These are phyloP conservation scores for Ypsolopha sequella DNA, from an alignment of 2,888 invertebrate genomes.

Conservation along the genomic window DNA sequence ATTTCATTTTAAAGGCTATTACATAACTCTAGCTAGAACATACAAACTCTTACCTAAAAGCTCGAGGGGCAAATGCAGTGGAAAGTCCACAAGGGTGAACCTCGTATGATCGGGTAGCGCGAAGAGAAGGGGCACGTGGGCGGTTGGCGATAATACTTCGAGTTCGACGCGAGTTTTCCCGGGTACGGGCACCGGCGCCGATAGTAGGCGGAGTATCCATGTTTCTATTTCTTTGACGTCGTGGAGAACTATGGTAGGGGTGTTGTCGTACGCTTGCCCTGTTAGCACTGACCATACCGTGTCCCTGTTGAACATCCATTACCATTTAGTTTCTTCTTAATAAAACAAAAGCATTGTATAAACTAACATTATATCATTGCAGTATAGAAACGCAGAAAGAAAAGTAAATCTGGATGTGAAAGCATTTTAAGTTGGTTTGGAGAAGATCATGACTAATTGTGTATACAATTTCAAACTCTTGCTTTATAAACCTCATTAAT, in stretches of 20 bases:
- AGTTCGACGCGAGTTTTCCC: conserved; percentile 85
- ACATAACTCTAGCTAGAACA: not conserved
- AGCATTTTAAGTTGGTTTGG: too few relatives aligned
- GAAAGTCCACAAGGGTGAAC: conserved; percentile 97
- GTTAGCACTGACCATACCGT: conserved; percentile 97
- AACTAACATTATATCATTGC: too few relatives aligned
- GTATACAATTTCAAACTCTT: too few relatives aligned
- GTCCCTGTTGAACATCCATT: conserved; percentile 72
- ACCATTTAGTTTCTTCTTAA: too few relatives aligned
- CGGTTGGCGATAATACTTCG: conserved; percentile 89
- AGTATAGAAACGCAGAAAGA: too few relatives aligned
- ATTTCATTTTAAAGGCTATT: not conserved
- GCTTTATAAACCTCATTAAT: too few relatives aligned
- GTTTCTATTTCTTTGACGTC: conserved; percentile 99
- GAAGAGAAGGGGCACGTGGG: conserved; percentile 89
- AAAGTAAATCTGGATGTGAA: too few relatives aligned
- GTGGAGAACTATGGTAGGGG: conserved; percentile 91
- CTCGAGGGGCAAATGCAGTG: conserved; percentile 97
- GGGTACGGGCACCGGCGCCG: conserved; percentile 98
- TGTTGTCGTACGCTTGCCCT: conserved; percentile 82
- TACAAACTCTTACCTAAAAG: conserved; percentile 75
- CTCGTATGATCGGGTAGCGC: conserved; percentile 98
- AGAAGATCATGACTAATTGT: too few relatives aligned
- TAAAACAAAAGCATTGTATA: too few relatives aligned
- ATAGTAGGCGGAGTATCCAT: conserved; percentile 96